Evolutionary conservation across 2,888 invertebrate species (phyloP).

Genomic region (Bellardia bayeri): DNA sequence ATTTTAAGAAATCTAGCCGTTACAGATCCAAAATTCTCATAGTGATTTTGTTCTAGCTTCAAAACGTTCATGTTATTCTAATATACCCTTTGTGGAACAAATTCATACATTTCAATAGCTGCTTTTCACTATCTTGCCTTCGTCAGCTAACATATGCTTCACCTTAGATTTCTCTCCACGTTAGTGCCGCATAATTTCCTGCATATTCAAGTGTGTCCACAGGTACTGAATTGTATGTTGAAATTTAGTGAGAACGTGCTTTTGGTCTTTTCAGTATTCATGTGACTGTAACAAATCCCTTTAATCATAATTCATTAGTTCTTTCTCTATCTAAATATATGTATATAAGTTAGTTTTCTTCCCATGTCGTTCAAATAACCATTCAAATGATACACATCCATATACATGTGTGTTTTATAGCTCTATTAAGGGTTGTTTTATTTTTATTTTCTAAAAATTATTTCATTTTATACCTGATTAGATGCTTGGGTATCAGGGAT

Average conservation of each 20-base stretch:
- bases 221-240: slow-evolving; percentile 1
- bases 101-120: not conserved
- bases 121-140: not conserved
- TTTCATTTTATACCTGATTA: slow-evolving; percentile 68
- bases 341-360: slow-evolving; percentile 74
- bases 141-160: not conserved
- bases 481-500: slow-evolving; percentile 1
- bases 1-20: too few species aligned
- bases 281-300: slow-evolving; percentile 79
- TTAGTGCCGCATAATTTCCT: not conserved
- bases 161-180: not conserved
- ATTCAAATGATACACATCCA: slow-evolving; percentile 1
- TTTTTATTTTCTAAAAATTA: slow-evolving; percentile 56
- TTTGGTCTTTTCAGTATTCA: slow-evolving; percentile 69
- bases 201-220: not conserved
- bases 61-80: too few species aligned
- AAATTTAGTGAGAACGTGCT: slow-evolving; percentile 45
- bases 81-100: too few species aligned
- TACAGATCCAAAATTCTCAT: too few species aligned
- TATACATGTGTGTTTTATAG: not conserved
- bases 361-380: slow-evolving; percentile 35
- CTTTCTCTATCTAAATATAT: slow-evolving; percentile 74
- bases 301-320: slow-evolving; percentile 82
- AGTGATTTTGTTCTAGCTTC: too few species aligned
- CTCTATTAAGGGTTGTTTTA: slow-evolving; percentile 45